Conservation (phyloP, 2,797 vertebrate species). For the Mormyrops boulengeri region DNA sequence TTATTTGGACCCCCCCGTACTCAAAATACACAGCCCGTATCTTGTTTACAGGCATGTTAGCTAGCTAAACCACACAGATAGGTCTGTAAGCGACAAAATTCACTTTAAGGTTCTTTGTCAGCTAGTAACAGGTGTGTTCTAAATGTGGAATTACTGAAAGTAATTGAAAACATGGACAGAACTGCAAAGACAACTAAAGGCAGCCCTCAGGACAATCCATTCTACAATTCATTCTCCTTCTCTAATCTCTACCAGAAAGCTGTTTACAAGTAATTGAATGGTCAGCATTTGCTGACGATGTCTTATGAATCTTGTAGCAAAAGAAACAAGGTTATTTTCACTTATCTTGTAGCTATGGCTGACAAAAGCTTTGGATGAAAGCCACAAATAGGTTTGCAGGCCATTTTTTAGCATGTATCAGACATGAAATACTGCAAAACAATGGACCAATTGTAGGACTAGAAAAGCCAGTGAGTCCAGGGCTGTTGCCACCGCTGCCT, state of each 20-base stretch:
- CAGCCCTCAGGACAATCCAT: not conserved
- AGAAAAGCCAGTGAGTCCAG: not conserved
- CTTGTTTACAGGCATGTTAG: not conserved
- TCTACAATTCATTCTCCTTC: not conserved
- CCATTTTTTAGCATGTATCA: not conserved
- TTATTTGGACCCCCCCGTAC: not conserved
- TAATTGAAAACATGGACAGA: not conserved
- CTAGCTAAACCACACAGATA: not conserved
- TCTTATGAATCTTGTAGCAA: not conserved
- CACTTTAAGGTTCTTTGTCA: not conserved
- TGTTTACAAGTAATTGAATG: not conserved
- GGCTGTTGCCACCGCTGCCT: not conserved
- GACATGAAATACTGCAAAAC: not conserved
- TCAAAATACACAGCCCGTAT: not conserved
- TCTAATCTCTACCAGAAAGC: not conserved
- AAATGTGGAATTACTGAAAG: not conserved
- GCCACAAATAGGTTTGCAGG: not conserved
- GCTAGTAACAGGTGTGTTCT: not conserved
- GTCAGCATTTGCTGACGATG: not conserved
- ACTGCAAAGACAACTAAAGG: not conserved
- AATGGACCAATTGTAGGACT: not conserved
- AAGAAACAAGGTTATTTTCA: not conserved
- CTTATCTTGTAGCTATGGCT: not conserved
- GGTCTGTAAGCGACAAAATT: not conserved
- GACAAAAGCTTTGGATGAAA: not conserved